phyloP scores from a whole-genome alignment of 2,113 vertebrate genomes.

The Vireo altiloquus region DNA sequence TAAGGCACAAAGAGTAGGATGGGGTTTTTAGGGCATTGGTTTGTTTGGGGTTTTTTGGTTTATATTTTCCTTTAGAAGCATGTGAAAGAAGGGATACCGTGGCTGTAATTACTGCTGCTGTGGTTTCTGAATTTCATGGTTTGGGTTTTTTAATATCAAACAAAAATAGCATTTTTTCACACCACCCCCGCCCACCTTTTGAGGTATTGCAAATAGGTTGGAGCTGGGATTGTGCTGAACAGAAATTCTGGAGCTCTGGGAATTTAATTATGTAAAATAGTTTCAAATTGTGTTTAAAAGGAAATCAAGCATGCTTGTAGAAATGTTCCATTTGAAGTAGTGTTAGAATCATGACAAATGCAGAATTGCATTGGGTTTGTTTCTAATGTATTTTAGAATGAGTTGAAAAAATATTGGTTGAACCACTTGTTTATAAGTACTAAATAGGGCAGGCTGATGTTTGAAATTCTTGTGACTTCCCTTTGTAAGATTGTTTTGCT shows the following conservation, averaged over 20 bases:
- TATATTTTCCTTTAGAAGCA: not conserved
- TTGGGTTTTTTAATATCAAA: not conserved
- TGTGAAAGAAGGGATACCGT: not conserved
- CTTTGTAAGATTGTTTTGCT: not conserved
- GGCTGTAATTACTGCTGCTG: not conserved
- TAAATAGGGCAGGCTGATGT: not conserved
- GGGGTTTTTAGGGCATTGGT: accelerated
- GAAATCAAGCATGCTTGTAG: not conserved
- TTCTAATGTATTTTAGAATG: not conserved
- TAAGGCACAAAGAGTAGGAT: not conserved
- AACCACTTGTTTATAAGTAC: not conserved
- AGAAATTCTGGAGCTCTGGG: not conserved
- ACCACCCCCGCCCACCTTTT: not conserved
- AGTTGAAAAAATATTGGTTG: not conserved
- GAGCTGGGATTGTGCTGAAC: not conserved
- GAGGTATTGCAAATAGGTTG: not conserved
- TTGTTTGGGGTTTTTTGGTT: not conserved
- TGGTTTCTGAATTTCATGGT: not conserved
- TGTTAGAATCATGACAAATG: not conserved
- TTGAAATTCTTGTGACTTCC: not conserved
- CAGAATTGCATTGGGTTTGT: not conserved
- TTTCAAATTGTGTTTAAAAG: not conserved
- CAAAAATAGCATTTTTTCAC: not conserved
- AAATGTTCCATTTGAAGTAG: not conserved
- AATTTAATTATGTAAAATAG: not conserved